Evolutionary conservation across 2,888 invertebrate species (phyloP), one percentile per base, ranked within the genome.

Genomic region (Callinectes sapidus): DNA sequence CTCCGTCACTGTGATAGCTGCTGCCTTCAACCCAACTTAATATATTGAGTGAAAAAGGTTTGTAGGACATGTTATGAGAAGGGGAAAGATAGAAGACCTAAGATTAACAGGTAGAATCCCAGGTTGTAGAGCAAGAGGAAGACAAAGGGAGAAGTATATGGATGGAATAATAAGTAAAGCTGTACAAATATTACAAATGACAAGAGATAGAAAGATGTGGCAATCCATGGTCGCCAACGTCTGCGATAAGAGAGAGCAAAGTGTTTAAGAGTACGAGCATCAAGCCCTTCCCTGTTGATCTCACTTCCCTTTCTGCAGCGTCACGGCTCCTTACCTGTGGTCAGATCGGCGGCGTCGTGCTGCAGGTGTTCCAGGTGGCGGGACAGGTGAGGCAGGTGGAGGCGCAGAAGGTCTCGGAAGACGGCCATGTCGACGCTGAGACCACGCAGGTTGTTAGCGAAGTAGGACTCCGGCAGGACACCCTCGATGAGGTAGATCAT

Each of bases 361-460:
- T 99, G 99, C 94, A 99, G 96, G 94, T 97, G 97, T 95, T 99
- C 98, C 96, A 99, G 97, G 96, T 99, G 99, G 95, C 97, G 97
- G 13, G 99, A 98, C 92, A 99, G 96, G 90, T 97, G 97, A 0
- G 99, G 99, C 95, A 99, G 96, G 90, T 98, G 97, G 92, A 98
- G 96, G 90, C 98, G 97, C 94, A 99, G 96, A 61, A 99, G 96
- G 95, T 99, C 99, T 94, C 99, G 97, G 96, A 99, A 99, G 1
- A 99, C 99, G 0, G 99, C 99, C 99, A 99, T 99, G 96, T 99
- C 99, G 1, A 99, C 98, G n/a, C 99, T 99, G 32, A 99, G 96
- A 0, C 99, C 99, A 23, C 99, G 97, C 93, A 99, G 97, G 95
- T 98, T 99, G 95, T 99, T 99, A 92, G 98, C 98, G 95, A 99